Evolutionary conservation across 2,888 invertebrate species (phyloP).

Genomic region (Eupithecia exiguata): DNA sequence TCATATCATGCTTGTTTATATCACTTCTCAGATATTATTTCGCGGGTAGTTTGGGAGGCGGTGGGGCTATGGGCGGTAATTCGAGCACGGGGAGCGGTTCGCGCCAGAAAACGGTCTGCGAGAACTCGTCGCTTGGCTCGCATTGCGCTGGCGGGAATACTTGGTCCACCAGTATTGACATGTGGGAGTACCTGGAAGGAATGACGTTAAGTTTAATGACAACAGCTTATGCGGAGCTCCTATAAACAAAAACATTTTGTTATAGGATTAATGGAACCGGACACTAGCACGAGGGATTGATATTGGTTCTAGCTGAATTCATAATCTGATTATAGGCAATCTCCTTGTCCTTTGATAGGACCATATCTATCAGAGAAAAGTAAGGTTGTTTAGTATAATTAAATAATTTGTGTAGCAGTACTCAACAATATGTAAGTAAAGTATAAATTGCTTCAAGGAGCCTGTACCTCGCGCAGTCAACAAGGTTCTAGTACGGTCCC

Average conservation of each 20-base stretch:
- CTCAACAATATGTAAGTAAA: not conserved
- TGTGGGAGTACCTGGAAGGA: conserved; percentile 91
- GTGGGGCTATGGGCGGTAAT: conserved; percentile 52
- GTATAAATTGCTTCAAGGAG: not conserved
- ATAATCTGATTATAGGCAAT: not conserved
- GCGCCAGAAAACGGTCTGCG: conserved; percentile 96
- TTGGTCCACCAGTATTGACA: conserved; percentile 97
- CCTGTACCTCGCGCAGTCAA: not conserved
- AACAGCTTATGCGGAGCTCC: not conserved
- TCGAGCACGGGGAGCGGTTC: conserved; percentile 87
- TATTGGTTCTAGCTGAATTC: not conserved
- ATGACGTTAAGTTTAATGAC: conserved; percentile 1
- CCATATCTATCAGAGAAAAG: not conserved
- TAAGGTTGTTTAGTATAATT: not conserved
- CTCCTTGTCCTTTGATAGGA: not conserved
- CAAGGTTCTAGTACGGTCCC: not conserved
- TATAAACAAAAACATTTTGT: not conserved
- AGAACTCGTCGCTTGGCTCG: conserved; percentile 87
- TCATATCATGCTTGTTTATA: not conserved
- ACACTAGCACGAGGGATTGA: not conserved
- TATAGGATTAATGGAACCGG: not conserved
- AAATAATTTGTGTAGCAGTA: not conserved
- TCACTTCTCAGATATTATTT: conserved; percentile 15
- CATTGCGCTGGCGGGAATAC: conserved; percentile 93
- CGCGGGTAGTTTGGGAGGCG: conserved; percentile 46